Evolutionary conservation across 1,140 invertebrate species (phyloP).

Genomic region (Macrocentrus cingulum): DNA sequence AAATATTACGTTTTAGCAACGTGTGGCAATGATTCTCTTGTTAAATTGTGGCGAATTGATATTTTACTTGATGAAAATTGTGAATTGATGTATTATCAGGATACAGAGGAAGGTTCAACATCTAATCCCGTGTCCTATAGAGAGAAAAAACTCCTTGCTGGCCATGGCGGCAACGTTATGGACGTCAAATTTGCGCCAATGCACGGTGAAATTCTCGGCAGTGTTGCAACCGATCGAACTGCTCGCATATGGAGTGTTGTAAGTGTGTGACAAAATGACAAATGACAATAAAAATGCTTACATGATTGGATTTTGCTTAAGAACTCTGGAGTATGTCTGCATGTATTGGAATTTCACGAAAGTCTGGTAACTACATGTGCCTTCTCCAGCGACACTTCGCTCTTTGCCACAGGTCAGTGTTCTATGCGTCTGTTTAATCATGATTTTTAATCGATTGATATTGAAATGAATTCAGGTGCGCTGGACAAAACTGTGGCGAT

Average conservation of each 20-base stretch:
- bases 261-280: conserved; percentile 38
- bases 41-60: conserved; percentile 71
- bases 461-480: conserved; percentile 42
- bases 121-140: conserved; percentile 25
- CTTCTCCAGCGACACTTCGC: conserved; percentile 57
- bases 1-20: conserved; percentile 65
- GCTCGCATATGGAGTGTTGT: conserved; percentile 68
- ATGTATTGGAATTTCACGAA: conserved; percentile 62
- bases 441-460: too few relatives aligned
- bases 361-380: conserved; percentile 63
- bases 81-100: conserved; percentile 11
- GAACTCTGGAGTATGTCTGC: conserved; percentile 61
- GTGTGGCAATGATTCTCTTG: conserved; percentile 71
- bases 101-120: conserved; percentile 2
- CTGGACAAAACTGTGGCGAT: conserved; percentile 62
- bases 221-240: conserved; percentile 66
- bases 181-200: conserved; percentile 63
- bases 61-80: conserved; percentile 31
- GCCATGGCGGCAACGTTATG: conserved; percentile 64
- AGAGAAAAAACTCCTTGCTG: conserved; percentile 44
- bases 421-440: too few relatives aligned
- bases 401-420: conserved; percentile 60
- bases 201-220: conserved; percentile 63
- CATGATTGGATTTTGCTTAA: conserved; percentile 41
- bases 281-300: conserved; percentile 6